Percentiles rank a stretch among this genome's conserved stretches.
Conservation (phyloP, 2,113 vertebrate species). For the Haemorhous mexicanus region DNA sequence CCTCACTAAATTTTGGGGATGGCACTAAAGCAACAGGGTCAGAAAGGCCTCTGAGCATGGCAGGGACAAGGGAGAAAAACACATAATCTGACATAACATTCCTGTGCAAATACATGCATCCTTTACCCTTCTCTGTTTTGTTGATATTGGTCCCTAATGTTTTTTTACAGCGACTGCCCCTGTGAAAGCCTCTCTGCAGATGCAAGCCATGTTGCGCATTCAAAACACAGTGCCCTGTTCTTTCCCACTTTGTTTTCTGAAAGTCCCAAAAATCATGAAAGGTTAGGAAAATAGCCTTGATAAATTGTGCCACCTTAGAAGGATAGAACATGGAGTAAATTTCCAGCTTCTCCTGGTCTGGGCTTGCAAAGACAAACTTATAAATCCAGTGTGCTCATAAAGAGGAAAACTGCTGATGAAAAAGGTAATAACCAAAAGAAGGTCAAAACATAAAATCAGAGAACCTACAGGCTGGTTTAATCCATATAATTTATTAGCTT, state of each 20-base stretch:
- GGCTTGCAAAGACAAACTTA: neutral
- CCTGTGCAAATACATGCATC: neutral
- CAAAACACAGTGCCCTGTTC: neutral
- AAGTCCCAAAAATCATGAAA: neutral
- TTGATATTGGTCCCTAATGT: neutral
- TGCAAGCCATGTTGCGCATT: neutral
- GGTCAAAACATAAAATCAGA: slow-evolving; percentile 29
- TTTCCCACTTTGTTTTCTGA: neutral
- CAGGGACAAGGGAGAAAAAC: neutral
- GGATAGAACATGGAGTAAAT: neutral
- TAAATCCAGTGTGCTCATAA: neutral
- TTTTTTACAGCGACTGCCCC: neutral
- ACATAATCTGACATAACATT: neutral
- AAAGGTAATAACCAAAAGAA: slow-evolving; percentile 48
- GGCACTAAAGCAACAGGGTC: neutral
- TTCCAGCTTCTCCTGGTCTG: neutral
- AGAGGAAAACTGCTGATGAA: neutral
- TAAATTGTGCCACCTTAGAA: neutral
- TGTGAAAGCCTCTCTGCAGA: neutral
- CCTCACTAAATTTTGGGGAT: neutral
- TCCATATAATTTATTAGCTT: neutral
- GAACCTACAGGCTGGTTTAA: neutral
- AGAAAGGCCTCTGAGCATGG: neutral
- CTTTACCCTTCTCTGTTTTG: neutral
- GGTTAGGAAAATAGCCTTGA: neutral